Percentiles rank a stretch among this genome's conserved stretches.
Evolutionary conservation across 2,797 vertebrate species (phyloP).

Genomic region (Coregonus suidteri): DNA sequence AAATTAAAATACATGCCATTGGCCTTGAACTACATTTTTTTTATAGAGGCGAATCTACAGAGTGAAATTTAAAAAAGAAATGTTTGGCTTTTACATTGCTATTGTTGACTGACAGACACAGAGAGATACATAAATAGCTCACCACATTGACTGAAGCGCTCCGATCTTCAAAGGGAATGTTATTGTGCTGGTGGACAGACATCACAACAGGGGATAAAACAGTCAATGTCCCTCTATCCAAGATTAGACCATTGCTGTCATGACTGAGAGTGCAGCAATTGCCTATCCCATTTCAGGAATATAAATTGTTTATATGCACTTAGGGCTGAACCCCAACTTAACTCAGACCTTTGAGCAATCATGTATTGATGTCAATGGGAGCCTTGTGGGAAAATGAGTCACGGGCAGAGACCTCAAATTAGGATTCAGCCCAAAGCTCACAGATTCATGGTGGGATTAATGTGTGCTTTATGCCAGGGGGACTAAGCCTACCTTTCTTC

Average conservation of each 20-base stretch:
- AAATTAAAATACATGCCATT: too few species aligned
- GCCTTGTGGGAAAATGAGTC: too few species aligned
- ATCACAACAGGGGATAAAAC: conserved; percentile 20
- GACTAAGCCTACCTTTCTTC: conserved; percentile 83
- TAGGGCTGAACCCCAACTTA: not conserved
- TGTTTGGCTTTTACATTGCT: too few species aligned
- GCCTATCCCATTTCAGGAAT: not conserved
- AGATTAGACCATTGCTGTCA: not conserved
- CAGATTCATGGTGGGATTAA: not conserved
- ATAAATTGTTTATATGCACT: not conserved
- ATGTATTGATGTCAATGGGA: too few species aligned
- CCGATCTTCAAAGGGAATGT: conserved; percentile 89
- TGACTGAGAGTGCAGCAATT: conserved; percentile 17
- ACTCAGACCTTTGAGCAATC: too few species aligned
- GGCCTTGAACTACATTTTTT: too few species aligned
- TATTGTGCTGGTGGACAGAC: conserved; percentile 83
- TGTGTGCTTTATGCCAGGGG: not conserved
- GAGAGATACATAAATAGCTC: conserved; percentile 62
- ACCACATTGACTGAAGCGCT: conserved; percentile 88
- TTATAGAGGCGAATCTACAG: too few species aligned
- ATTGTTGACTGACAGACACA: not conserved
- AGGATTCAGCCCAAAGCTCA: too few species aligned
- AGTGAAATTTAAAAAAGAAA: not conserved
- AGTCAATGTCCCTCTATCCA: conserved; percentile 18
- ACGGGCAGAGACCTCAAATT: too few species aligned